Evolutionary conservation across 1,140 invertebrate genomes (phyloP).

Genomic region (Cotesia glomerata): DNA sequence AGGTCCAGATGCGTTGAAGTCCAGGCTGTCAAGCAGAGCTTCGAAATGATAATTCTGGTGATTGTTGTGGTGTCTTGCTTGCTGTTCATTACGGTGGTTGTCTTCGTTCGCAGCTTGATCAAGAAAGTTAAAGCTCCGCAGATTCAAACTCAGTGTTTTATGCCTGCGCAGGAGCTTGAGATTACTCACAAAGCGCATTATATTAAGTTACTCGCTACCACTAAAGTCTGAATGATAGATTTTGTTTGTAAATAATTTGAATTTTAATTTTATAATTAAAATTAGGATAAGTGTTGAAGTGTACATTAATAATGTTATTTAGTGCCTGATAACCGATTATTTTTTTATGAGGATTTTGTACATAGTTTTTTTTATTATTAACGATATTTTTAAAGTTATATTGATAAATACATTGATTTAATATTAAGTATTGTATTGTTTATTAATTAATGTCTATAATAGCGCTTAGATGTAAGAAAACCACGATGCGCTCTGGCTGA

Average conservation of each 20-base stretch:
- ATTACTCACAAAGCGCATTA: constrained; percentile 64
- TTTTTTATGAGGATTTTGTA: neutral
- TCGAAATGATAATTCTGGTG: constrained; percentile 49
- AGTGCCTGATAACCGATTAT: neutral
- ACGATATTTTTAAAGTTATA: neutral
- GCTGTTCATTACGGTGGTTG: constrained; percentile 37
- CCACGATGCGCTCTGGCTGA: no score
- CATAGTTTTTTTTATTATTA: no score
- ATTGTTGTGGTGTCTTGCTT: constrained; percentile 43
- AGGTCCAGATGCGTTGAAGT: constrained; percentile 52
- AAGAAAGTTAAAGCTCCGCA: constrained; percentile 44
- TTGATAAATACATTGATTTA: no score
- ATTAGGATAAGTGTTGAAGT: neutral
- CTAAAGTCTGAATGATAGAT: constrained; percentile 56
- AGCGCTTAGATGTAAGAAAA: no score
- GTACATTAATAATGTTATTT: constrained; percentile 1
- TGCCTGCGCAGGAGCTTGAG: constrained; percentile 61
- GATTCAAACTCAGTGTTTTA: constrained; percentile 58
- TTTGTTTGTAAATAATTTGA: neutral
- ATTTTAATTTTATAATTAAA: neutral
- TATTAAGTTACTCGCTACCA: constrained; percentile 64
- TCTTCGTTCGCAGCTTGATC: constrained; percentile 45
- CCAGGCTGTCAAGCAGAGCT: constrained; percentile 45
- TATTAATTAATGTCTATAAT: no score
- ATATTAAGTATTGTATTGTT: no score